Evolutionary conservation across 1,140 invertebrate genomes (phyloP), one percentile per base, ranked within the genome.

Genomic region (Drosophila serrata): DNA sequence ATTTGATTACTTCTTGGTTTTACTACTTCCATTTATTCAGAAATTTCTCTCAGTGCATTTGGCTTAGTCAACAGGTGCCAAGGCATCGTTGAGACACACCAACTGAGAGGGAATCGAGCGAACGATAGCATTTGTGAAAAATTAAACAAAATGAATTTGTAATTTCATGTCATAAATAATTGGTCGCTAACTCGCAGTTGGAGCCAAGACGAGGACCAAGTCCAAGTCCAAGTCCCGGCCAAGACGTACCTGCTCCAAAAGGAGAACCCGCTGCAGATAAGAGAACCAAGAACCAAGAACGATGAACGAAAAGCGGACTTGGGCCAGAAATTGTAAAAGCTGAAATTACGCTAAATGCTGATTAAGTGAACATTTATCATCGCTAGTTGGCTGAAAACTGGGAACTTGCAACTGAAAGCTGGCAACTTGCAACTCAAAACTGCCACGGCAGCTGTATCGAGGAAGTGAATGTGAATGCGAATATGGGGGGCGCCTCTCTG

Each of bases 101-200:
- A 7, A 59, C n/a, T 31, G 31, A 55, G 42, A 43, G 46, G 12
- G 61, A 37, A 19, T 51, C 37, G 31, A 42, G 48, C 17, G 8
- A 40, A 57, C 53, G 61, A 59, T 42, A 59, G 69, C 75, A 61
- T 90, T 90, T 85, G 75, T 92, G 90, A 92, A 92, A 92, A 92
- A 92, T 92, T 90, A 82, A 92, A 84, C 90, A 91, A 92, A 92
- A 92, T 92, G 91, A 90, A 91, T 92, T 92, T 91, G 91, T 92
- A 92, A 92, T 92, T 92, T 92, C 81, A 91, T 92, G 90, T 92
- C 90, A 92, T 92, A 92, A 92, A 92, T 92, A 92, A 92, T 92
- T 92, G 91, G 81, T 59, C 90, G 70, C 90, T 92, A 88, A 92
- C 84, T 85, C 59, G 64, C 75, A 40, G 77, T 73, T 85, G 73